phyloP scores from a whole-genome alignment of 2,888 invertebrate species.

The Archips crataeganus region DNA sequence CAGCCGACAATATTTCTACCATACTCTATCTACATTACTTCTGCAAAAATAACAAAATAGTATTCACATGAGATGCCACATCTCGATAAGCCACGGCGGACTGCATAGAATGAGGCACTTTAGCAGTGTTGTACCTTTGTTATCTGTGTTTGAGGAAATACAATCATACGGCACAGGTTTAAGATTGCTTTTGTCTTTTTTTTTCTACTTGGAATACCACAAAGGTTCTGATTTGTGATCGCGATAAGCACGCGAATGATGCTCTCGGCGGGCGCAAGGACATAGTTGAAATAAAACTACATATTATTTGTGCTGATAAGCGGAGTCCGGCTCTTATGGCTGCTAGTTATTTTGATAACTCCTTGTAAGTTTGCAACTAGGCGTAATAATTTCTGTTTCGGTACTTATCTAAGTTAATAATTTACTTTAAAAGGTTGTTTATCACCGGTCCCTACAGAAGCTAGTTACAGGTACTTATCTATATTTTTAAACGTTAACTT shows the following conservation, averaged over 20 bases:
- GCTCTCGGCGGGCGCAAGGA: constrained; percentile 73
- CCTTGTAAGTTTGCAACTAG: constrained; percentile 36
- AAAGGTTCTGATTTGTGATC: constrained; percentile 75
- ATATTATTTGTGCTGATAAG: constrained; percentile 64
- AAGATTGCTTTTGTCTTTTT: constrained; percentile 61
- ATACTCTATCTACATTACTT: constrained; percentile 74
- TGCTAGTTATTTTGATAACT: constrained; percentile 59
- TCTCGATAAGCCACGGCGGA: constrained; percentile 68
- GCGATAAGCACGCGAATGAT: constrained; percentile 77
- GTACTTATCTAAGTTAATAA: constrained; percentile 37
- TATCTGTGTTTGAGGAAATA: constrained; percentile 60
- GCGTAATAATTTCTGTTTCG: constrained; percentile 39
- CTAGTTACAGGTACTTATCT: neutral
- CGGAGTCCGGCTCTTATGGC: constrained; percentile 56
- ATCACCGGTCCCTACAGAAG: constrained; percentile 13
- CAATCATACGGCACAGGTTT: constrained; percentile 59
- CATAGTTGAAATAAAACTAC: constrained; percentile 75
- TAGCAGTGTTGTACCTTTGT: constrained; percentile 63
- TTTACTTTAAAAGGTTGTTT: constrained; percentile 40
- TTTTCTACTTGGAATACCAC: constrained; percentile 63
- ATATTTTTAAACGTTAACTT: neutral
- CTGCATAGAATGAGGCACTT: constrained; percentile 71
- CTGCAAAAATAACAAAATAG: constrained; percentile 81
- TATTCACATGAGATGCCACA: constrained; percentile 69
- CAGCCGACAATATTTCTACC: constrained; percentile 72